Base-by-base conservation (phyloP, 30 jellyfish, hydroid and myxozoan species). In the Sanderia malayensis region DNA sequence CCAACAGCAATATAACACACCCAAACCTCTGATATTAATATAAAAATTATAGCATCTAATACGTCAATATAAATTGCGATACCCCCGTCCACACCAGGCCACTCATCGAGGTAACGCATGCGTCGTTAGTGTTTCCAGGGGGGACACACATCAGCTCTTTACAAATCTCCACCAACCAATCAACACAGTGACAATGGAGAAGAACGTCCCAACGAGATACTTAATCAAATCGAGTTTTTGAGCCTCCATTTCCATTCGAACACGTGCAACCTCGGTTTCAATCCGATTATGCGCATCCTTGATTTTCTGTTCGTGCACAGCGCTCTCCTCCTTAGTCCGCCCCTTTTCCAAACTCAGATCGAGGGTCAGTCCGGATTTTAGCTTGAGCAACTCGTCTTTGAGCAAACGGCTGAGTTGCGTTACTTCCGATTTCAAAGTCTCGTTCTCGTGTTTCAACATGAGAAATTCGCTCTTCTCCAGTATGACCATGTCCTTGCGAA, bases 151-250 rank as follows among this genome's bases (percentile, higher is more conserved):
- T 71, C 64, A 82, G 18, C 78, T 34, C 61, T 83, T 83, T 0
- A 83, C 76, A 73, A 83, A 83, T 45, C 95, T 64, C 95, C 95
- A 83, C 83, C 83, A 74, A 6, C 95, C 95, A 0, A 83, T 59
- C 64, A 73, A 33, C 19, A 83, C 95, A 20, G 95, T 83, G 9
- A 83, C 80, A 33, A 83, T 44, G 0, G 95, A 83, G 2, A 83
- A 79, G 30, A 74, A 65, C 33, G 82, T 67, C 33, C 95, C 95
- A 3, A 73, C 95, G 23, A 83, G 57, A 73, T 85, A 85, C 44
- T 85, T 85, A 34, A 85, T 85, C 70, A 85, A n/a, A 44, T 85
- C 95, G 23, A 76, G 30, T 34, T 85, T 85, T 34, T 85, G 95
- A 8, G 82, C 91, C 33, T 85, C 95, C 81, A 85, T 68, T 8